Evolutionary conservation across 1,140 invertebrate genomes (phyloP), one percentile per base, ranked within the genome.

Genomic region (Apis laboriosa): DNA sequence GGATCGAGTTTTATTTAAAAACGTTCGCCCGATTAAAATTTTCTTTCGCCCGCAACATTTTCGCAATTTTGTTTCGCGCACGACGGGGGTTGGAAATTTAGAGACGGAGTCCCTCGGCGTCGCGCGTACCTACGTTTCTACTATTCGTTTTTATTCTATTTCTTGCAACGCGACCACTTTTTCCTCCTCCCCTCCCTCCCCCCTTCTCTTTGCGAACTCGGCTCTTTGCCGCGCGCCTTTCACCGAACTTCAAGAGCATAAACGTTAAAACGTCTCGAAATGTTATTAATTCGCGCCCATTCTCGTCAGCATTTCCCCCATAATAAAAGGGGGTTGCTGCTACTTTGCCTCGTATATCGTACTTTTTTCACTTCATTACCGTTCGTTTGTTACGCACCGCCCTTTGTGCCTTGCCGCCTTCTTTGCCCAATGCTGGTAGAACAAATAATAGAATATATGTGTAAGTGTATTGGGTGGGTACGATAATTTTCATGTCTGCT

Each of bases 221-320:
- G 9, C 56, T n/a, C 71, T 73, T 56, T 73, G 34, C 19, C 28
- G 28, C 9, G 34, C 34, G 15, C 34, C 34, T 53, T 28, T 21
- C 66, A n/a, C 5, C 72, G 34, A 49, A n/a, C 19, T 53, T 61
- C 43, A n/a, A 51, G 9, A 21, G 77, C 49, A 8, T 64, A 64
- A 72, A 80, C 58, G 68, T 64, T 80, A 56, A 73, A 72, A 80
- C 68, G 55, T 51, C 58, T 72, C 60, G 68, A 43, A 80, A 72
- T 72, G 63, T 72, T 72, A 72, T 72, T 73, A 80, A 80, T 80
- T 72, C 60, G 7, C 51, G 19, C 8, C 53, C 68, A 55, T 72
- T 43, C 70, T 80, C 21, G 53, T 53, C 21, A 34, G 9, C 77
- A 28, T 51, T 71, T 15, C 43, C 17, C 56, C 11, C 56, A 28